These are phyloP conservation scores for Pelodytes ibericus DNA, from an alignment of 2,797 vertebrate species.

Conservation along the genomic window DNA sequence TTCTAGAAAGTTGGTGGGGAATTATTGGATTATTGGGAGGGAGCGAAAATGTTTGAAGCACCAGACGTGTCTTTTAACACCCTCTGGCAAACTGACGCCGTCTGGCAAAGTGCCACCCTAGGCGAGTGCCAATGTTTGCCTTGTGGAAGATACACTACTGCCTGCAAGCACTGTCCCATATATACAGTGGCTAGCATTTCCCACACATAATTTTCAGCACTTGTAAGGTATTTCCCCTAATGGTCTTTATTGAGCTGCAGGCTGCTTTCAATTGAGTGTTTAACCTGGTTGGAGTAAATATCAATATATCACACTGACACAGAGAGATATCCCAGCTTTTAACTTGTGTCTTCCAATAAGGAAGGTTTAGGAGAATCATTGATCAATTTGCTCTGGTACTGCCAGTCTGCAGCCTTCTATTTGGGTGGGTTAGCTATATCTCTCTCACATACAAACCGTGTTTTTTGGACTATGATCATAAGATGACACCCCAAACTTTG, in stretches of 20 bases:
- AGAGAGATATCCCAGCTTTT: conserved; percentile 29
- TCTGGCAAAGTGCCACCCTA: too few relatives aligned
- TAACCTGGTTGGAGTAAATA: conserved; percentile 53
- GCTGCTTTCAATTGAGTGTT: conserved; percentile 50
- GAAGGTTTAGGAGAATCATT: conserved; percentile 22
- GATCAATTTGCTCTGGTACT: conserved; percentile 20
- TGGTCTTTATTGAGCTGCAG: conserved; percentile 47
- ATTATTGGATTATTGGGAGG: too few relatives aligned
- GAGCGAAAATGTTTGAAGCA: too few relatives aligned
- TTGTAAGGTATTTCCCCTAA: conserved; percentile 43
- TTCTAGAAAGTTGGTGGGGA: too few relatives aligned
- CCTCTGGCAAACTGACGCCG: too few relatives aligned
- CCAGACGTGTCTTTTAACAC: too few relatives aligned
- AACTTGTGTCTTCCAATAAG: conserved; percentile 40
- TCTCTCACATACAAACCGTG: too few relatives aligned
- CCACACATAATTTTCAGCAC: conserved; percentile 36
- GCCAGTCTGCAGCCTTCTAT: background rate
- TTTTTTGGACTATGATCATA: too few relatives aligned
- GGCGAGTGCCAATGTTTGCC: too few relatives aligned
- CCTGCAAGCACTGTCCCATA: conserved; percentile 6
- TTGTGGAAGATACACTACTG: too few relatives aligned
- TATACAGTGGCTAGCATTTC: conserved; percentile 10
- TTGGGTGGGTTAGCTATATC: background rate
- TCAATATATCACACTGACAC: conserved; percentile 53
- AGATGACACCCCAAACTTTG: too few relatives aligned